These are phyloP conservation scores for Umimayanthus kanabou DNA, from an alignment of 92 coral and sea anemone genomes.

Conservation along the genomic window DNA sequence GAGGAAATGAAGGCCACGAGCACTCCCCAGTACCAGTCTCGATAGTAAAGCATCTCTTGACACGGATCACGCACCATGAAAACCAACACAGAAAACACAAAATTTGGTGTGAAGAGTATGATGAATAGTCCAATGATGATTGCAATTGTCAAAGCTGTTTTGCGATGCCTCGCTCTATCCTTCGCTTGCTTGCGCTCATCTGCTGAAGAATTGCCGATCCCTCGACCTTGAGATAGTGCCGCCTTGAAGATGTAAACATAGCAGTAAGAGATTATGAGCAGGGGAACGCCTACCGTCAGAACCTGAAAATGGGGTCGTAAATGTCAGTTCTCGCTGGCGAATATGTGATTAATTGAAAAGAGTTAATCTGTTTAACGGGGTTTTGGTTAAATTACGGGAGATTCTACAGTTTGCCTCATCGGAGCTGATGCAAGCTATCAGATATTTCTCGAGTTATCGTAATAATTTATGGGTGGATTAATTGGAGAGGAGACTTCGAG, in stretches of 20 bases:
- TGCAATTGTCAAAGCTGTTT: neutral
- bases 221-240: neutral
- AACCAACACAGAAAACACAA: neutral
- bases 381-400: too few species aligned
- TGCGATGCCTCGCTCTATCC: neutral
- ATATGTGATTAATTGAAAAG: too few species aligned
- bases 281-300: neutral
- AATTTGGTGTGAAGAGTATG: neutral
- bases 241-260: neutral
- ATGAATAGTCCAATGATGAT: neutral
- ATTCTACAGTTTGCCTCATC: too few species aligned
- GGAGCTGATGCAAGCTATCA: too few species aligned
- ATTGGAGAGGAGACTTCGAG: too few species aligned
- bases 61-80: neutral
- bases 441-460: too few species aligned
- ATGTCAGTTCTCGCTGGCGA: too few species aligned
- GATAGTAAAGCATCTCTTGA: neutral
- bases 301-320: neutral
- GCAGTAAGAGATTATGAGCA: neutral
- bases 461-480: too few species aligned
- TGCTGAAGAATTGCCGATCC: neutral
- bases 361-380: too few species aligned
- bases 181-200: neutral
- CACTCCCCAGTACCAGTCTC: neutral
- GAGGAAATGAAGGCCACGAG: neutral